Base-by-base conservation (phyloP, 2,888 invertebrate species). In the Barypeithes pellucidus region DNA sequence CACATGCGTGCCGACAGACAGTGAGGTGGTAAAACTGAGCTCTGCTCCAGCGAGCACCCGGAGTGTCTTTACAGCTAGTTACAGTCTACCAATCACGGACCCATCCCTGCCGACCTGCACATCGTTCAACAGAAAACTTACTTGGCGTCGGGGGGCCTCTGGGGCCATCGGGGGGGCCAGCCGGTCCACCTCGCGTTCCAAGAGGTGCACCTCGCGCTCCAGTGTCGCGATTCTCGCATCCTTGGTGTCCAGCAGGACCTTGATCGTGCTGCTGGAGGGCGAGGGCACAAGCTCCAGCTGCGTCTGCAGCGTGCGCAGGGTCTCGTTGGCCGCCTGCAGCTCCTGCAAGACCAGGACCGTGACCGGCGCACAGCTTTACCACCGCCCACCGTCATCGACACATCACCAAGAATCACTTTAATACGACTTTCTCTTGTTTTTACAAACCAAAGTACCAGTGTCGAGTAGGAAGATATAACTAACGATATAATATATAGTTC, bases 181-280 rank as follows among this genome's bases (percentile, higher is more conserved):
- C 80, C 90, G 88, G 78, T 89, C 89, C 86, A 95, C 88, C 88
- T 94, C 94, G 86, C 91, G 89, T 88, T 95, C 95, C 86, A 95
- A 90, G 85, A 94, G 88, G 81, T 90, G 89, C 81, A 95, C 91
- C 87, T 95, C 94, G 82, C 93, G 93, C 89, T 96, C 95, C 87
- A 96, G 90, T 78, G 93, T 94, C 84, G 93, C 91, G 87, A 96
- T 95, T 87, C 95, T 91, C 83, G 93, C 93, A 88, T 95, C 95
- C 92, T 95, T 93, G 82, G 93, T 93, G 89, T 93, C 93, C 88
- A 94, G 90, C 86, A 93, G 92, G 82, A 93, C 93, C 81, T 92
- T 91, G 86, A 93, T 90, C 80, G 93, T 93, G 86, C 92, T 92
- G 86, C 89, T 89, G 85, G 84, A 89, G 87, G 84, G 89, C 88